Evolutionary conservation across 2,888 invertebrate genomes (phyloP), one percentile per base, ranked within the genome.

Genomic region (Lydus trimaculatus): DNA sequence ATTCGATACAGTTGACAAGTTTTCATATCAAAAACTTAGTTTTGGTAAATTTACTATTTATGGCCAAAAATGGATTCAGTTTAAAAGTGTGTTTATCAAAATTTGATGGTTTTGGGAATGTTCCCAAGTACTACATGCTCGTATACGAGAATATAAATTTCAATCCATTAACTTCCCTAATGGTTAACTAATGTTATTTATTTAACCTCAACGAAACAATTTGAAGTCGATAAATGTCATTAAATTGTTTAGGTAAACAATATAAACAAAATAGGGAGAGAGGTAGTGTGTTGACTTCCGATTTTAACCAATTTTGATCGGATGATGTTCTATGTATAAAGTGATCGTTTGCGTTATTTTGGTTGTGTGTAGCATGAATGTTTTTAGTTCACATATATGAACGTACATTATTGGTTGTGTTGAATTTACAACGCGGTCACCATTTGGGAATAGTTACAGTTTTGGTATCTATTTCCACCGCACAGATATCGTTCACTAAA

Each of bases 161-260:
- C 33, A 59, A 31, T 59, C 28, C 59, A 28, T 31, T 59, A 59
- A 31, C 31, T 28, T 17, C 28, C 59, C 15, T 59, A 59, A 59
- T 59, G 59, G 28, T 33, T 28, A 59, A 59, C 33, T 28, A 59
- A 17, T 31, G 59, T 59, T 59, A 31, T 59, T 31, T 59, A 59
- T 31, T 33, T 17, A 33, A 17, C 59, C 31, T 20, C 31, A 28
- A 31, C 20, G 28, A 31, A 59, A 59, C 59, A 59, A 59, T 59
- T 59, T 59, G 11, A 59, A 31, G 15, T 20, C 17, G 33, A 59
- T 59, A 59, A 59, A 59, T 17, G 31, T 59, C 59, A 33, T 28
- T 59, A 59, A 31, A 43, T 43, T 43, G 43, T 43, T 17, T 43
- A 43, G 43, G 3, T 17, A 6, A 43, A 43, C 43, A 43, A 17